phyloP scores from a whole-genome alignment of 2,797 vertebrate species.

The Labroides dimidiatus region DNA sequence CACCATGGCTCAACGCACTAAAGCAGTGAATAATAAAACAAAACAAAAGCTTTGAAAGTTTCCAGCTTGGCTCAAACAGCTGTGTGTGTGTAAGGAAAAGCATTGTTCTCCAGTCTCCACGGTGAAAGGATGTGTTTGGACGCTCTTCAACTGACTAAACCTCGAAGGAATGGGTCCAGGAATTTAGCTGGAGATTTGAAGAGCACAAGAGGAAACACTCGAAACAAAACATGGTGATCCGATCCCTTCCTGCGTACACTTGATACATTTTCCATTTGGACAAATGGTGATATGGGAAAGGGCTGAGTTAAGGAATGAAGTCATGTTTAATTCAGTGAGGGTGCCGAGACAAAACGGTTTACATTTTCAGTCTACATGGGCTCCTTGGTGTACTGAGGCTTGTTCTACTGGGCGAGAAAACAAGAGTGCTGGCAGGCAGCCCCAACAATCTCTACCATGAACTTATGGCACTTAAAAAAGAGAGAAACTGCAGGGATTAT shows the following conservation, averaged over 20 bases:
- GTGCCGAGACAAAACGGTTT: conserved; percentile 21
- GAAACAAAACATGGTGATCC: conserved; percentile 58
- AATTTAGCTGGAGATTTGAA: conserved; percentile 45
- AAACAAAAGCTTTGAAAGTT: background rate
- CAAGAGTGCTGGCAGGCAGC: conserved; percentile 37
- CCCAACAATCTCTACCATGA: conserved; percentile 29
- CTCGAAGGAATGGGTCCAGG: conserved; percentile 48
- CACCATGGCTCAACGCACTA: background rate
- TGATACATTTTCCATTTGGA: conserved; percentile 38
- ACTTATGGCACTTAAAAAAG: conserved; percentile 2
- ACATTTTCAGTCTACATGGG: conserved; percentile 23
- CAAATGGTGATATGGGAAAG: background rate
- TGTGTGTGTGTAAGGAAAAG: background rate
- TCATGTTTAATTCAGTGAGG: conserved; percentile 38
- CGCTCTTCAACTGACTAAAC: conserved; percentile 27
- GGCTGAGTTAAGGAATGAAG: conserved; percentile 20
- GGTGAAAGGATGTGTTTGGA: conserved; percentile 24
- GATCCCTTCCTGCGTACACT: conserved; percentile 57
- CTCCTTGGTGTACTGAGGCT: conserved; percentile 2
- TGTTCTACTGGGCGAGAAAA: conserved; percentile 21
- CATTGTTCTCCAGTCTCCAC: conserved; percentile 17
- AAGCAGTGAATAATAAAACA: background rate
- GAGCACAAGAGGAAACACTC: conserved; percentile 32
- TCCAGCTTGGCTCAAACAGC: conserved; percentile 4
- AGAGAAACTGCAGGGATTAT: background rate